Percentiles rank a stretch among this genome's conserved stretches.
phyloP scores from a whole-genome alignment of 2,888 invertebrate species.

The Endotricha flammealis region DNA sequence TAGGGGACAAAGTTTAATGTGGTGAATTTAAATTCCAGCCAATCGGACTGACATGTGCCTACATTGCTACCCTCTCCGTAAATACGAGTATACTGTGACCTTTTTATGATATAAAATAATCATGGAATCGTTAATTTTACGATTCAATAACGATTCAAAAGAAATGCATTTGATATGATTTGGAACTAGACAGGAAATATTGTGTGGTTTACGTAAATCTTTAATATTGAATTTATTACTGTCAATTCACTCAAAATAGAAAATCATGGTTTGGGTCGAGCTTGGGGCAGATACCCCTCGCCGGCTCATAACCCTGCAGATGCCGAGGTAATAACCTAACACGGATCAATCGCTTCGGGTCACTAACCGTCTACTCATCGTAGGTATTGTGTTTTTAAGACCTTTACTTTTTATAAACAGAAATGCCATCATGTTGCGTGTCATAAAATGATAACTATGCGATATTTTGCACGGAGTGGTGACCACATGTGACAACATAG shows the following conservation, averaged over 20 bases:
- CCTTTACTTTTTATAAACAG: background rate
- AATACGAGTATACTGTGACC: too few species aligned
- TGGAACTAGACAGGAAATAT: too few species aligned
- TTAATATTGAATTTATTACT: conserved; percentile 37
- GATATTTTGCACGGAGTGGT: conserved; percentile 50
- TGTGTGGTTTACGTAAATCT: conserved; percentile 27
- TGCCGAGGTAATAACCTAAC: conserved; percentile 42
- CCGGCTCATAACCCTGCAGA: conserved; percentile 40
- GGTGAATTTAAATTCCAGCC: conserved; percentile 37
- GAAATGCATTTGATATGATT: too few species aligned
- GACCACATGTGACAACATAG: conserved; percentile 61
- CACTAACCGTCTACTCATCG: conserved; percentile 31
- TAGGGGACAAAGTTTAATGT: conserved; percentile 40
- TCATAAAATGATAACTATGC: conserved; percentile 23
- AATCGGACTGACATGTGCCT: conserved; percentile 16
- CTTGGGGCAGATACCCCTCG: conserved; percentile 37
- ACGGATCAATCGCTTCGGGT: conserved; percentile 35
- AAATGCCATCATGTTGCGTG: conserved; percentile 14
- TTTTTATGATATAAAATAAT: too few species aligned
- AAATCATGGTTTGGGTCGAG: conserved; percentile 31
- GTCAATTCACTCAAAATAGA: conserved; percentile 39
- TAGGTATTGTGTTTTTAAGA: conserved; percentile 15
- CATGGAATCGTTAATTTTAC: too few species aligned
- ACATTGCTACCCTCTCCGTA: conserved; percentile 2
- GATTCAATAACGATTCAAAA: too few species aligned